Conservation (phyloP, 2,888 invertebrate species). For the Anarsia innoxiella region DNA sequence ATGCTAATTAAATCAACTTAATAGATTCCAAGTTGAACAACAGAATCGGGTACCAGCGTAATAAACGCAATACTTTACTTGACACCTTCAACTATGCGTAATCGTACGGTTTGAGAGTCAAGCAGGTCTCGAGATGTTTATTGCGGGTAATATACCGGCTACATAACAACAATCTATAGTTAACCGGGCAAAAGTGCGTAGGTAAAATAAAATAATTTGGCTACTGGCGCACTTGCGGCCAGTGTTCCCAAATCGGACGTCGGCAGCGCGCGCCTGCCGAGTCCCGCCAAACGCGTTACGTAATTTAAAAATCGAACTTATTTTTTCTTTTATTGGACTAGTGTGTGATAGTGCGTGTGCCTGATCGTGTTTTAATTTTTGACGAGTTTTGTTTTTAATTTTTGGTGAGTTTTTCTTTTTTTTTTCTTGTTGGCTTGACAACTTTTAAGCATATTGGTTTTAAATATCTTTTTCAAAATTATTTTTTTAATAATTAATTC, state of each 20-base stretch:
- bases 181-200: not conserved
- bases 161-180: too few relatives aligned
- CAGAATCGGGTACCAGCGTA: too few relatives aligned
- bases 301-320: constrained; percentile 3
- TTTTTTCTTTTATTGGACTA: not conserved
- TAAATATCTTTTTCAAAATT: too few relatives aligned
- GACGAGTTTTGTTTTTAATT: not conserved
- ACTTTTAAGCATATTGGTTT: not conserved
- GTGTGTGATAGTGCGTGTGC: not conserved
- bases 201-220: constrained; percentile 3
- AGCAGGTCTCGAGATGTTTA: too few relatives aligned
- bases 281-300: constrained; percentile 5
- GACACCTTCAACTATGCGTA: too few relatives aligned
- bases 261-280: constrained; percentile 3
- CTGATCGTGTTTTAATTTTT: not conserved
- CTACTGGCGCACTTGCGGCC: not conserved
- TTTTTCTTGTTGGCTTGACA: not conserved
- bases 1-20: too few relatives aligned
- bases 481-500: not conserved
- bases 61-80: too few relatives aligned
- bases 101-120: too few relatives aligned
- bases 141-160: too few relatives aligned
- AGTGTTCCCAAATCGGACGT: constrained; percentile 9
- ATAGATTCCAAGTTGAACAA: too few relatives aligned
- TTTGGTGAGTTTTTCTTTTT: constrained; percentile 2